These are phyloP conservation scores for Stenodera caucasica DNA, from an alignment of 2,888 invertebrate species.

Conservation along the genomic window DNA sequence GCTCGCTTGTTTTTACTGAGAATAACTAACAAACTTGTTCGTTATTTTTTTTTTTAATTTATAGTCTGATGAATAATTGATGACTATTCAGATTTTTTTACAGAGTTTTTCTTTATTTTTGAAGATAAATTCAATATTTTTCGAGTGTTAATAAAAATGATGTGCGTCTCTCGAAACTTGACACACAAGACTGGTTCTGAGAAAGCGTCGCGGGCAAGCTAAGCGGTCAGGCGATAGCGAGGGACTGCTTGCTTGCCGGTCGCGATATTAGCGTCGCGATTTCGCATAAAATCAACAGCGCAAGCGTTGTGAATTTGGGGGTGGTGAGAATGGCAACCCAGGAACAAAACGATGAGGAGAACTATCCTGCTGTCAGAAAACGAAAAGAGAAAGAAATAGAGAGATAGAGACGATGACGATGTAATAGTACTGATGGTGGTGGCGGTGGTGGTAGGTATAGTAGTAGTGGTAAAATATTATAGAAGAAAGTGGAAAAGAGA, in stretches of 20 bases:
- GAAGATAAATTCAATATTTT: neutral
- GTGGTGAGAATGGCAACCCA: constrained; percentile 34
- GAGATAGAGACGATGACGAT: constrained; percentile 7
- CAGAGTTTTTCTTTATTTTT: constrained; percentile 17
- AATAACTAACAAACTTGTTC: constrained; percentile 12
- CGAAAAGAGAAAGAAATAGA: constrained; percentile 7
- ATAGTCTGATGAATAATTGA: neutral
- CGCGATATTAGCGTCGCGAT: constrained; percentile 54
- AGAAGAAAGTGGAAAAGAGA: constrained; percentile 9
- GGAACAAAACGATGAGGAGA: constrained; percentile 32
- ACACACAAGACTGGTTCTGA: constrained; percentile 53
- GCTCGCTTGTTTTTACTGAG: constrained; percentile 10
- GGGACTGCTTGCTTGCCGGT: constrained; percentile 51
- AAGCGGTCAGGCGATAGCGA: constrained; percentile 58
- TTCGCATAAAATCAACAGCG: constrained; percentile 36
- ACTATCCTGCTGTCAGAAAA: constrained; percentile 18
- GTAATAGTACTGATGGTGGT: neutral
- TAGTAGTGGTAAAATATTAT: constrained; percentile 15
- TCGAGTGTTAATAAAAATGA: constrained; percentile 13
- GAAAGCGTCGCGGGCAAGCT: constrained; percentile 56
- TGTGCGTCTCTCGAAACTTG: constrained; percentile 55
- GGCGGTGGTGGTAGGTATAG: neutral
- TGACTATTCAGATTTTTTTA: constrained; percentile 8
- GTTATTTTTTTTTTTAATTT: neutral
- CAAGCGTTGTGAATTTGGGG: constrained; percentile 42